Evolutionary conservation across 1,140 invertebrate genomes (phyloP), one percentile per base, ranked within the genome.

Genomic region (Conus betulinus): DNA sequence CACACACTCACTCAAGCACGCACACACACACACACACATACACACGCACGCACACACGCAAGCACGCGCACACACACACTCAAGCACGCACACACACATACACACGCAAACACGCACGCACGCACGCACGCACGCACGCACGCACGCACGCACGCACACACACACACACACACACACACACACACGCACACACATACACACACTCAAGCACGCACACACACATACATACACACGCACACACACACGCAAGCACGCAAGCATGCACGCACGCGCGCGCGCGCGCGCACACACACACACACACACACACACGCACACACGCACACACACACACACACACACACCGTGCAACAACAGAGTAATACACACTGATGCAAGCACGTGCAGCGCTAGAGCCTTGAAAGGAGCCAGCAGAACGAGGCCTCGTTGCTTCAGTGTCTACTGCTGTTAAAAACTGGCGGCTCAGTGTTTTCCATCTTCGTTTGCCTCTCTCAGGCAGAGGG

Each of bases 101-200:
- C 63, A 87, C 27, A 87, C 63, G 74, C 27, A 87, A 13, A 87
- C 20, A 71, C 63, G 74, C 8, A 71, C 63, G 74, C 27, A 76
- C 63, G 74, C 27, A 76, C 63, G 74, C n/a, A 4, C 63, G 5
- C 3, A 4, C 83, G 10, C n/a, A 13, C 55, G 0, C n/a, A 13
- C 55, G 4, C 53, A 87, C 63, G 74, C 27, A 87, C 63, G 74
- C 27, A 87, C 63, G 74, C 20, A 71, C 63, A 87, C 8, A 71
- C 63, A 87, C 27, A 76, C 63, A 87, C 27, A 76, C 63, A 87
- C n/a, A 4, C 63, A 76, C 3, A 4, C 83, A 84, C n/a, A 13
- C 55, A 52, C n/a, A 13, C 55, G 4, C 17, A 63, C 60, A 63
- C 17, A 63, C 60, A 63, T 1, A 63, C 60, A 63, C 67, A 71